phyloP scores from a whole-genome alignment of 2,113 vertebrate genomes.

The Macrotis lagotis region DNA sequence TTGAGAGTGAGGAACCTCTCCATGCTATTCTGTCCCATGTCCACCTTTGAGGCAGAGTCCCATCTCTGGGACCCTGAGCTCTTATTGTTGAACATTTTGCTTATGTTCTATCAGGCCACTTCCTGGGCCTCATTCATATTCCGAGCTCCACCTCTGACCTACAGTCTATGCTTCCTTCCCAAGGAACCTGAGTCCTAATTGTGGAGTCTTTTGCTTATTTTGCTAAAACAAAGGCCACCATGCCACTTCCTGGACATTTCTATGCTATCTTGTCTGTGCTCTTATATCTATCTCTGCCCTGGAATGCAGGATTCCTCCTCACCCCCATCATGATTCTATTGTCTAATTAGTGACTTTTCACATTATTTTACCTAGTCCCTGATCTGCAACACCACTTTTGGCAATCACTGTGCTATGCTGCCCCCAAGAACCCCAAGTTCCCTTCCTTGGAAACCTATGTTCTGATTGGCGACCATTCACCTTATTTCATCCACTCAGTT shows the following conservation, averaged over 20 bases:
- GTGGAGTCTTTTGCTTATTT: background rate
- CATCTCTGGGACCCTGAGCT: background rate
- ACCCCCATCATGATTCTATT: no score
- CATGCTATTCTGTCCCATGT: background rate
- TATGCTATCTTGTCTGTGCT: background rate
- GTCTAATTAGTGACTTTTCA: background rate
- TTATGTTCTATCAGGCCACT: no score
- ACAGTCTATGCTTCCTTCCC: no score
- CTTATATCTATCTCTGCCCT: background rate
- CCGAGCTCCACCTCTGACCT: no score
- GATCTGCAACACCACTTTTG: background rate
- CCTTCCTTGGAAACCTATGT: background rate
- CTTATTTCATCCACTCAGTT: background rate
- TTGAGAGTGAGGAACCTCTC: background rate
- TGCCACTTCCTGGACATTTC: background rate
- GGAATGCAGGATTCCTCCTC: background rate
- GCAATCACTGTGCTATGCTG: background rate
- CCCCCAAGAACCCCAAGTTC: background rate
- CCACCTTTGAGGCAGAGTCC: background rate
- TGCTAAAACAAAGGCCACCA: background rate
- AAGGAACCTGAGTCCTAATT: background rate
- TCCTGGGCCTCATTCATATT: no score
- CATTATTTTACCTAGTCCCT: background rate
- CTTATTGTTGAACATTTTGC: no score
- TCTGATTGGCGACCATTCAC: background rate